Evolutionary conservation across 2,797 vertebrate genomes (phyloP).

Genomic region (Sarcoramphus papa): DNA sequence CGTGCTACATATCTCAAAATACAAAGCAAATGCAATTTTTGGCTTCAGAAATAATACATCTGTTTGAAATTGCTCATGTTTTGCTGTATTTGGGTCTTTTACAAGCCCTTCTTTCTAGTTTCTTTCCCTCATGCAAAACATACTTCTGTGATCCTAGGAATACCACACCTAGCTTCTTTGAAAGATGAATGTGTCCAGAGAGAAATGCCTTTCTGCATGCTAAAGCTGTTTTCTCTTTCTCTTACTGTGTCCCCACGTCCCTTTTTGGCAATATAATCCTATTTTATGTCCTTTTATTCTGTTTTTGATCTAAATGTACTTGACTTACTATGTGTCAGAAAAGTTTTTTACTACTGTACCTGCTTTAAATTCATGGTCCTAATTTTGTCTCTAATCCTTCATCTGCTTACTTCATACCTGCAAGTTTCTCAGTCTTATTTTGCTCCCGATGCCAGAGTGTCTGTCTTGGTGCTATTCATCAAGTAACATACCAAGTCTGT

Average conservation of each 20-base stretch:
- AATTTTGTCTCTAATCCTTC: not conserved
- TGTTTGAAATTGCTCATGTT: not conserved
- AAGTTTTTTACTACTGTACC: not conserved
- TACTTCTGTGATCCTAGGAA: not conserved
- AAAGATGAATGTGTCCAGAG: not conserved
- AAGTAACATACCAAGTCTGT: not conserved
- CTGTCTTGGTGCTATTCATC: not conserved
- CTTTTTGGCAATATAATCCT: not conserved
- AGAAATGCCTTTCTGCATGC: not conserved
- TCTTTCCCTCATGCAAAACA: not conserved
- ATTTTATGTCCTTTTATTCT: not conserved
- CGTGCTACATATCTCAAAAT: not conserved
- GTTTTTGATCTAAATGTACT: not conserved
- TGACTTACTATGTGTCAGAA: not conserved
- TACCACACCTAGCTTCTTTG: not conserved
- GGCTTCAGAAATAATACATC: not conserved
- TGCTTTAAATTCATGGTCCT: not conserved
- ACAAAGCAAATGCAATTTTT: not conserved
- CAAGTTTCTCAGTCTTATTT: not conserved
- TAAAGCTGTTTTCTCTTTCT: not conserved
- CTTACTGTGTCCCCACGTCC: not conserved
- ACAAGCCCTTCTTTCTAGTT: not conserved
- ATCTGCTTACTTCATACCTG: not conserved
- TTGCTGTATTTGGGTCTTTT: not conserved
- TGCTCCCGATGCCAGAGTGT: not conserved